Conservation (phyloP, 2,888 invertebrate species). For the Tenthredo scrophulariae region DNA sequence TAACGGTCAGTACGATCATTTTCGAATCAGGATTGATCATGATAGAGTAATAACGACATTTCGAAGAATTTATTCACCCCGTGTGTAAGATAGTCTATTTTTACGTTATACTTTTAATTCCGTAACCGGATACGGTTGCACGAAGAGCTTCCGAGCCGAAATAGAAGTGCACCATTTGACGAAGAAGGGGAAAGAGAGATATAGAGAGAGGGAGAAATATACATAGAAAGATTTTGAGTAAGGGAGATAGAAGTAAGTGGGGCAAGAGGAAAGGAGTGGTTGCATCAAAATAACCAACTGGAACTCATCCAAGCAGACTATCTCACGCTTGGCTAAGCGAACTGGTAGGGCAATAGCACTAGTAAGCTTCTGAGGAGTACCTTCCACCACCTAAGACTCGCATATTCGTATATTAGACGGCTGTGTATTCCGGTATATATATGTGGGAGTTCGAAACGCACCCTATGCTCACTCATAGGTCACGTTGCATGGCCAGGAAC, state of each 20-base stretch:
- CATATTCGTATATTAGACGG: background rate
- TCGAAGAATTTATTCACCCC: background rate
- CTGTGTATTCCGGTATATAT: background rate
- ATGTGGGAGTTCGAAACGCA: constrained; percentile 18
- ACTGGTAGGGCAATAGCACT: constrained; percentile 16
- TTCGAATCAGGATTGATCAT: background rate
- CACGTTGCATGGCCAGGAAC: background rate
- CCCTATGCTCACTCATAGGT: background rate
- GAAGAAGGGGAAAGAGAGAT: constrained; percentile 17
- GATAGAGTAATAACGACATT: background rate
- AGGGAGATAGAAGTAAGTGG: constrained; percentile 38
- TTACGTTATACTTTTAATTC: constrained; percentile 54
- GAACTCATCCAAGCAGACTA: constrained; percentile 66
- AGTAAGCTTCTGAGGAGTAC: constrained; percentile 24
- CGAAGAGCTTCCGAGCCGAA: constrained; percentile 58
- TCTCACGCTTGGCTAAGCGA: constrained; percentile 58
- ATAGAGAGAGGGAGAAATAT: constrained; percentile 19
- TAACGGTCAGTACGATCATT: background rate
- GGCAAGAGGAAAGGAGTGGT: constrained; percentile 54
- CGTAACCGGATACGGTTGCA: constrained; percentile 61
- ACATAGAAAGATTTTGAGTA: constrained; percentile 35
- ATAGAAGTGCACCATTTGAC: constrained; percentile 59
- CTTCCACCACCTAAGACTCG: background rate
- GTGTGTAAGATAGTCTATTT: constrained; percentile 13
- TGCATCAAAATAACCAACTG: constrained; percentile 69